Conservation (phyloP, 2,888 invertebrate species). For the Dasypogon diadema region DNA sequence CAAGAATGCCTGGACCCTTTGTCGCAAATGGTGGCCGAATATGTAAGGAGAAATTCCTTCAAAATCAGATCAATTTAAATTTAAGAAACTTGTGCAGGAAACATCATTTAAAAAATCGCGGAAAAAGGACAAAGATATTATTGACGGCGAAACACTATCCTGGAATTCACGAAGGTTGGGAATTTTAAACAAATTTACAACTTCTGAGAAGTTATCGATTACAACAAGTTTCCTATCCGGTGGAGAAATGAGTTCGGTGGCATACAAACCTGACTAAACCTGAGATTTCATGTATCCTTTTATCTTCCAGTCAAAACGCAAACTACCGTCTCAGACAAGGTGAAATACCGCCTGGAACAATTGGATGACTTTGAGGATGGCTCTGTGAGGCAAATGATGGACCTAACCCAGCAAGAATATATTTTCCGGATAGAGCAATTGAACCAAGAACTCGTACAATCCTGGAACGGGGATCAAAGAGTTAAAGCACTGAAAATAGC, state of each 20-base stretch:
- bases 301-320: slow-evolving; percentile 80
- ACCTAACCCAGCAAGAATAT: slow-evolving; percentile 94
- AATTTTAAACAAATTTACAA: slow-evolving; percentile 92
- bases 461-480: slow-evolving; percentile 95
- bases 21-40: slow-evolving; percentile 72
- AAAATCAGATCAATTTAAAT: background rate
- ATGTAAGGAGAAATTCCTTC: slow-evolving; percentile 59
- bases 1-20: slow-evolving; percentile 73
- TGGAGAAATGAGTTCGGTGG: slow-evolving; percentile 78
- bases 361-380: slow-evolving; percentile 95
- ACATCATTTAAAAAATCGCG: slow-evolving; percentile 60
- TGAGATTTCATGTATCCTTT: background rate
- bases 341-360: slow-evolving; percentile 91
- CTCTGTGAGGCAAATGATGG: slow-evolving; percentile 85
- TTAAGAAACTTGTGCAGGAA: slow-evolving; percentile 59
- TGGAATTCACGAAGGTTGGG: slow-evolving; percentile 82
- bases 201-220: slow-evolving; percentile 92
- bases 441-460: slow-evolving; percentile 89
- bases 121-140: slow-evolving; percentile 63
- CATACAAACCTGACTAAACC: too few species aligned
- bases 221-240: slow-evolving; percentile 88
- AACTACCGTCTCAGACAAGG: slow-evolving; percentile 85
- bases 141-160: slow-evolving; percentile 71
- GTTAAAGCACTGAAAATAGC: slow-evolving; percentile 96
- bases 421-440: slow-evolving; percentile 88